Base-by-base conservation (phyloP, 2,797 vertebrate species). In the Sus cebifrons region DNA sequence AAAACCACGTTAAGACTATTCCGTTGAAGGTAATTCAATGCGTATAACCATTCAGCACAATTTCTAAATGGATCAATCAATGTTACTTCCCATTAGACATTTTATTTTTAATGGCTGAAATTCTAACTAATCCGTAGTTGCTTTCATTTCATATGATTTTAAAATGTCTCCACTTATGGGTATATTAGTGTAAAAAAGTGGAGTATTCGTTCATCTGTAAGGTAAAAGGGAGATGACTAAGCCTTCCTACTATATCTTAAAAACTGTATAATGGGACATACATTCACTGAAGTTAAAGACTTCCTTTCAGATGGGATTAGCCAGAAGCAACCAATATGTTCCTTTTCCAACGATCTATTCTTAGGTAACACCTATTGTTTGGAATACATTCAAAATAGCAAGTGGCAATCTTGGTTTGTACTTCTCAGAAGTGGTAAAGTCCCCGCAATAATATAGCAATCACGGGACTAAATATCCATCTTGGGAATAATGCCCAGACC, bases 351-450 rank as follows among this genome's bases (percentile, higher is more conserved):
- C 82, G 94, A 83, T 86, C 93, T 89, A 71, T 84, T 97, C 91
- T 94, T 92, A 85, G 27, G 21, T 32, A 44, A 85, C 92, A 27
- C 49, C 58, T 83, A 93, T 49, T 95, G 88, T 89, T 74, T 92
- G 74, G 52, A 90, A 92, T 65, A 78, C 15, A 81, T 74, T 92
- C 86, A 78, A 93, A 93, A 73, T 7, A 93, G 65, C 52, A 94
- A 96, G 82, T 88, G 64, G 68, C 82, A 92, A 85, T 89, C 78
- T 95, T 94, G 92, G 75, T 95, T 89, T 86, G 52, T 71, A 73
- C 78, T 97, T 96, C 93, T 95, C 74, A 95, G 94, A 96, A 98
- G 97, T 54, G 52, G 81, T 96, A 91, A 97, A 97, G 89, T 49
- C 68, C 27, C 77, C 89, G 25, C 71, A 95, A 91, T 97, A 97